These are phyloP conservation scores for Polyploca ridens DNA, from an alignment of 2,888 invertebrate species.

Conservation along the genomic window DNA sequence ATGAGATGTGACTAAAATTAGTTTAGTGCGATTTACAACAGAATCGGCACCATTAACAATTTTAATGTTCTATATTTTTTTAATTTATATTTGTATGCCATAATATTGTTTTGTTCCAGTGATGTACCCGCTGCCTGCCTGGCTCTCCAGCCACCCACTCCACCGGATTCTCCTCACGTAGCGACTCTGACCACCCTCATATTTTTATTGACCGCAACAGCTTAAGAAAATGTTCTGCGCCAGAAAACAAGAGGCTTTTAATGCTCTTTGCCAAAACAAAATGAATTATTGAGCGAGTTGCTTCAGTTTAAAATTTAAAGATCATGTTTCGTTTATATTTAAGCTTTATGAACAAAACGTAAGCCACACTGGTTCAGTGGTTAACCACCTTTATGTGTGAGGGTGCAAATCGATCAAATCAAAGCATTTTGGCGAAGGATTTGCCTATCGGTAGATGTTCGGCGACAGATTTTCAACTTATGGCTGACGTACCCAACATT, in stretches of 20 bases:
- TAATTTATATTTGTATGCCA: background rate
- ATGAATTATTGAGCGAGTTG: conserved; percentile 43
- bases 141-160: conserved; percentile 22
- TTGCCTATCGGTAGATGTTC: no score
- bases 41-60: no score
- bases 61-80: background rate
- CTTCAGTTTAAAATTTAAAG: background rate
- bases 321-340: background rate
- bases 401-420: no score
- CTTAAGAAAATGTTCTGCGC: conserved; percentile 51
- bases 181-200: conserved; percentile 40
- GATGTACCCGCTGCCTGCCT: conserved; percentile 13
- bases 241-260: conserved; percentile 54
- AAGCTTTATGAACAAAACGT: no score
- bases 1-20: no score
- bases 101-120: background rate
- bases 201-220: conserved; percentile 61
- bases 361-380: no score
- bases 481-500: no score
- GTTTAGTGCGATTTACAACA: no score
- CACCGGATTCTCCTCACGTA: conserved; percentile 50
- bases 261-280: conserved; percentile 51
- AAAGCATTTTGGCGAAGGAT: no score
- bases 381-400: no score
- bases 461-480: no score